phyloP scores from a whole-genome alignment of 2,888 invertebrate species.

The Acronicta leporina region DNA sequence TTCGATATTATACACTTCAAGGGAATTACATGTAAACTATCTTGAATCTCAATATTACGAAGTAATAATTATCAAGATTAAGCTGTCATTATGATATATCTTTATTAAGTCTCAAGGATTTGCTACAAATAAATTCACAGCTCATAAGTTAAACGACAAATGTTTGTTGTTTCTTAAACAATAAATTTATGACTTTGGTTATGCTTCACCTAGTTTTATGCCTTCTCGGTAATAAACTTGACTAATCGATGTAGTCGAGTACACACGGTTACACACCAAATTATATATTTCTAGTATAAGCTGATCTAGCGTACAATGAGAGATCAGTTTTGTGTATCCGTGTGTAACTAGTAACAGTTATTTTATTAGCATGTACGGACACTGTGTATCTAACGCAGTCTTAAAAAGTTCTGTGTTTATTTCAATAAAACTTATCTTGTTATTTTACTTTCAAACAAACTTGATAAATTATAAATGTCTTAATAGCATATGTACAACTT shows the following conservation, averaged over 20 bases:
- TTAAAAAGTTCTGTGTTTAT: no score
- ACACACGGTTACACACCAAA: neutral
- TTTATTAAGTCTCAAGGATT: neutral
- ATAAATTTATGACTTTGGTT: constrained; percentile 49
- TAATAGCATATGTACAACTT: no score
- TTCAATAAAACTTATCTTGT: no score
- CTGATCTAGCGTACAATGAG: no score
- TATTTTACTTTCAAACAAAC: no score
- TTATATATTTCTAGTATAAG: no score
- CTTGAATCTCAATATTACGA: neutral
- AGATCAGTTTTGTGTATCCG: no score
- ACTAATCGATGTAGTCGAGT: constrained; percentile 39
- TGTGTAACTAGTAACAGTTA: neutral
- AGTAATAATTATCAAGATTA: neutral
- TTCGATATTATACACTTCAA: no score
- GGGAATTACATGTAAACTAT: neutral
- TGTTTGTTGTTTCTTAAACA: constrained; percentile 52
- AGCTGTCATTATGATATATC: neutral
- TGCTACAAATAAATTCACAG: constrained; percentile 42
- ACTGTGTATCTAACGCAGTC: no score
- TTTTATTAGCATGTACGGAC: neutral
- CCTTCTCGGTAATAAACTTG: constrained; percentile 47
- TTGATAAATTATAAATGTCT: no score
- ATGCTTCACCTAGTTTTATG: constrained; percentile 46
- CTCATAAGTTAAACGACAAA: constrained; percentile 51